phyloP scores from a whole-genome alignment of 2,888 invertebrate genomes.

The Cactoblastis cactorum region DNA sequence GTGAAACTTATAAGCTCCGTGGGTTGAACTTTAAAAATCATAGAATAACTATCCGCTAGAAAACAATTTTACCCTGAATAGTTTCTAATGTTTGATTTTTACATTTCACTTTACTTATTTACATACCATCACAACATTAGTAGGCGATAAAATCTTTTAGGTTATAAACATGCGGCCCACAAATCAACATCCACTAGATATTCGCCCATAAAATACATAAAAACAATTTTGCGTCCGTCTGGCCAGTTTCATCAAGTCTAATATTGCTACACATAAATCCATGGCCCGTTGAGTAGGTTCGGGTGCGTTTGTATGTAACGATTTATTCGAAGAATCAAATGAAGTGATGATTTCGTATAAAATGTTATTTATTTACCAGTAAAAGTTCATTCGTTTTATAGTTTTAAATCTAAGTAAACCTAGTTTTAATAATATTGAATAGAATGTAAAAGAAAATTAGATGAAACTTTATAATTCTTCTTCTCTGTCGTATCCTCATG shows the following conservation, averaged over 20 bases:
- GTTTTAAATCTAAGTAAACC: neutral
- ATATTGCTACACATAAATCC: constrained; percentile 66
- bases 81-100: too few relatives aligned
- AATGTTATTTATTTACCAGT: too few relatives aligned
- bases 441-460: too few relatives aligned
- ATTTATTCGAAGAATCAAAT: constrained; percentile 11
- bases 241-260: constrained; percentile 54
- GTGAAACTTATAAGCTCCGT: too few relatives aligned
- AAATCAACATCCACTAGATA: constrained; percentile 15
- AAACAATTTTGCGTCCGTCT: constrained; percentile 34
- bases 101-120: too few relatives aligned
- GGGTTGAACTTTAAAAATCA: too few relatives aligned
- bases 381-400: neutral
- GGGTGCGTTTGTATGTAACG: constrained; percentile 53
- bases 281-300: constrained; percentile 14
- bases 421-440: too few relatives aligned
- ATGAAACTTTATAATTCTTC: too few relatives aligned
- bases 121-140: neutral
- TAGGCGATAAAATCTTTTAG: neutral
- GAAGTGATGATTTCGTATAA: too few relatives aligned
- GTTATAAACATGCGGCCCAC: constrained; percentile 4
- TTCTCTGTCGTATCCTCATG: too few relatives aligned
- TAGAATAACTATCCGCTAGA: too few relatives aligned
- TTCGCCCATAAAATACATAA: constrained; percentile 42
- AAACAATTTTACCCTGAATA: too few relatives aligned